Percentiles rank a stretch among this genome's conserved stretches.
phyloP scores from a whole-genome alignment of 2,113 vertebrate species.

The Tychaedon coryphoeus region DNA sequence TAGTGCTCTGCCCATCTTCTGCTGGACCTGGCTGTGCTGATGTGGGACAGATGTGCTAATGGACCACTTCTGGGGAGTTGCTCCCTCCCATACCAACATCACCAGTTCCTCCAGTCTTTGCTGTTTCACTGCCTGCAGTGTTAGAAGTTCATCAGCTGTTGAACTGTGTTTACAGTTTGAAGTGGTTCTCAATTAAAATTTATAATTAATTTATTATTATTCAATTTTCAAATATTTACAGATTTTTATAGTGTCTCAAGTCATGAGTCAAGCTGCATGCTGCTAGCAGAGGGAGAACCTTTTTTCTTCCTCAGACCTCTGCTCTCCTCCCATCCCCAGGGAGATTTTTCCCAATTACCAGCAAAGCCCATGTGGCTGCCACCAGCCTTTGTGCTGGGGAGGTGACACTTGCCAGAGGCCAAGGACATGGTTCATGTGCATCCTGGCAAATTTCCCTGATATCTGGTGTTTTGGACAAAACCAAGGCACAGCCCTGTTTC shows the following conservation, averaged over 20 bases:
- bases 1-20: not conserved
- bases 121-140: rapidly evolving
- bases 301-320: not conserved
- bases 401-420: not conserved
- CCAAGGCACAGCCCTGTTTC: not conserved
- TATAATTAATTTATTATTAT: not conserved
- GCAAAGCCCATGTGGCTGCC: rapidly evolving
- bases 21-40: not conserved
- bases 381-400: not conserved
- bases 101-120: not conserved
- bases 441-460: no score
- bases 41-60: not conserved
- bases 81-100: not conserved
- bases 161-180: not conserved
- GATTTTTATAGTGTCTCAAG: not conserved
- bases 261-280: not conserved
- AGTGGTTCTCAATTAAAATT: conserved; percentile 31
- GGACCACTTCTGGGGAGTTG: not conserved
- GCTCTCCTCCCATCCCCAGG: not conserved
- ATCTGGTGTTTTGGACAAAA: not conserved
- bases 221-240: not conserved
- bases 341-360: rapidly evolving
- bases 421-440: rapidly evolving
- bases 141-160: not conserved
- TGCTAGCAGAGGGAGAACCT: not conserved